These are phyloP conservation scores for Columba guinea DNA, from an alignment of 2,797 vertebrate genomes.

Conservation along the genomic window DNA sequence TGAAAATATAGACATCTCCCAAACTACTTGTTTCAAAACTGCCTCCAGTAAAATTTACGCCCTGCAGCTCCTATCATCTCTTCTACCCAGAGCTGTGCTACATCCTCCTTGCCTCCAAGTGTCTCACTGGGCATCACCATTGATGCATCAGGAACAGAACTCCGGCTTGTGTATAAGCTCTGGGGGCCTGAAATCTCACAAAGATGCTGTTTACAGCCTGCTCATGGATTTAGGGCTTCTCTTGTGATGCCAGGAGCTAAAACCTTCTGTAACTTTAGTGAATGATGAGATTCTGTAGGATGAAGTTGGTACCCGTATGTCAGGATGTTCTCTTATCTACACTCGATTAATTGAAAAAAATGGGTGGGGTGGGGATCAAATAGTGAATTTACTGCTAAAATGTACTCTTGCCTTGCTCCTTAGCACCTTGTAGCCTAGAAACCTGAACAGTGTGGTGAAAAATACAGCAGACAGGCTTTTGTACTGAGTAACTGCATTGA, in stretches of 20 bases:
- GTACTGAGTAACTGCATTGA: background rate
- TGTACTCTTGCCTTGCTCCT: accelerated
- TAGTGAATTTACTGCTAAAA: background rate
- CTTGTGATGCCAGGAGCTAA: background rate
- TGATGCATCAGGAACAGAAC: background rate
- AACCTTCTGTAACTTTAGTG: background rate
- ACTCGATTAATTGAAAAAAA: accelerated
- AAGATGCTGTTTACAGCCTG: background rate
- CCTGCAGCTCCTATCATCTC: slow-evolving; percentile 21
- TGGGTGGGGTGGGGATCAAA: background rate
- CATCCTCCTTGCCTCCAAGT: background rate
- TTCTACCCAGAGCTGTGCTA: background rate
- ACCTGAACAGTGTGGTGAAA: background rate
- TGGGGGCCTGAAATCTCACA: background rate
- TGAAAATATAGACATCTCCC: slow-evolving; percentile 56
- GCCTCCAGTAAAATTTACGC: slow-evolving; percentile 57
- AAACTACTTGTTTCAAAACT: slow-evolving; percentile 59
- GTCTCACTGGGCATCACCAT: background rate
- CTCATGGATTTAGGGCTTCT: background rate
- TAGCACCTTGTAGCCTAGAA: background rate
- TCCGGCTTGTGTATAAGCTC: background rate
- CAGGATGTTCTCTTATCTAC: background rate
- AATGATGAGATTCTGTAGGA: background rate
- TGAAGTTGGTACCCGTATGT: background rate
- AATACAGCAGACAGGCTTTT: background rate